These are phyloP conservation scores for Cygnus olor DNA, from an alignment of 2,797 vertebrate species.

Conservation along the genomic window DNA sequence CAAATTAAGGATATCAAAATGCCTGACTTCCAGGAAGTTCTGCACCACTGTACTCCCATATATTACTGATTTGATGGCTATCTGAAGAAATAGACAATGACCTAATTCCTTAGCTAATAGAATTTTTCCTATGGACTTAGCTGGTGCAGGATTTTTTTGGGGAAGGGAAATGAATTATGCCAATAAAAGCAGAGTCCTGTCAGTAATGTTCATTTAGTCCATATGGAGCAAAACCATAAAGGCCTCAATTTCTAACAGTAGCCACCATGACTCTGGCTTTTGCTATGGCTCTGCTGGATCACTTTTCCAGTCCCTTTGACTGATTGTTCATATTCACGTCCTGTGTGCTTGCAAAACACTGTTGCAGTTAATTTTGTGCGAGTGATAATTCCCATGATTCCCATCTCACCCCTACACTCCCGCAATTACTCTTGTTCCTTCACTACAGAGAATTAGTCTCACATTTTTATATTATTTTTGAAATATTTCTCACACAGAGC, in stretches of 20 bases:
- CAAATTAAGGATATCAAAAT: not conserved
- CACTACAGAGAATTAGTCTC: constrained; percentile 25
- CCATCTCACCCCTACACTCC: not conserved
- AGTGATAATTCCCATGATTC: constrained; percentile 36
- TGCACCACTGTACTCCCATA: not conserved
- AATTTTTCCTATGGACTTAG: constrained; percentile 16
- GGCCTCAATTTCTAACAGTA: constrained; percentile 10
- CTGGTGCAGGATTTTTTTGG: not conserved
- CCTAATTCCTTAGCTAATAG: not conserved
- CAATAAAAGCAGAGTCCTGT: not conserved
- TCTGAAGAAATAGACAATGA: not conserved
- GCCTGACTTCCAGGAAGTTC: not conserved
- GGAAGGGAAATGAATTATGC: not conserved
- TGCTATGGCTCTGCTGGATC: constrained; percentile 24
- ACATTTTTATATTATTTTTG: constrained; percentile 50
- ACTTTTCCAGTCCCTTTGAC: constrained; percentile 36
- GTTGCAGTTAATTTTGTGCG: constrained; percentile 11
- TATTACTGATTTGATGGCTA: not conserved
- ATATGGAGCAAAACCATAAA: not conserved
- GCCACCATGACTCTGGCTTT: not conserved
- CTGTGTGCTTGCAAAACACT: constrained; percentile 16
- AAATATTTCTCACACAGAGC: not conserved
- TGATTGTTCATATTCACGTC: constrained; percentile 23
- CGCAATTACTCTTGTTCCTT: constrained; percentile 17
- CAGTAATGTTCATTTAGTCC: not conserved